Conservation (phyloP, 1,140 invertebrate species). For the Listronotus bonariensis region DNA sequence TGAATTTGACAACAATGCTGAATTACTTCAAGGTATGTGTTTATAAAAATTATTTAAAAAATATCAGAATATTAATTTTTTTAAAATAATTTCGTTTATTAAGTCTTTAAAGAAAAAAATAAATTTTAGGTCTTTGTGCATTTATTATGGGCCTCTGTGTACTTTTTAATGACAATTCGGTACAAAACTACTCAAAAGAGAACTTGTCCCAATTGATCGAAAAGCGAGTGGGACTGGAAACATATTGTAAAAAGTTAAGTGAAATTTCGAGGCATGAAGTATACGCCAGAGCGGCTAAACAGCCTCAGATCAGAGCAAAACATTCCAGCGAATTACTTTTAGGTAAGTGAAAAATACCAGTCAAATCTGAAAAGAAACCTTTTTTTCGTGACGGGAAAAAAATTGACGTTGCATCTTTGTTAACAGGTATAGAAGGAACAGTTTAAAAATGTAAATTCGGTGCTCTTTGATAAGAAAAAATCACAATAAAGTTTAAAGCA, state of each 20-base stretch:
- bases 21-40: conserved; percentile 70
- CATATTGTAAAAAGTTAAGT: conserved; percentile 83
- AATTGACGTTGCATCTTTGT: too few relatives aligned
- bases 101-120: too few relatives aligned
- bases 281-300: conserved; percentile 90
- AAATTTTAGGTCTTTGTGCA: conserved; percentile 81
- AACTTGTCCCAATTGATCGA: conserved; percentile 84
- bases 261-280: conserved; percentile 87
- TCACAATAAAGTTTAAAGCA: too few relatives aligned
- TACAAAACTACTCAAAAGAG: conserved; percentile 78
- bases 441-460: too few relatives aligned
- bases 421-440: too few relatives aligned
- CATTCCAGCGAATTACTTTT: conserved; percentile 75
- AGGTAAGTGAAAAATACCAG: conserved; percentile 1
- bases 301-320: conserved; percentile 84
- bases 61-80: too few relatives aligned
- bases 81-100: too few relatives aligned
- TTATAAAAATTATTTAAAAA: too few relatives aligned
- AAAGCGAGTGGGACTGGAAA: conserved; percentile 90
- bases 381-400: neutral
- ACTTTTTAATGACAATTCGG: conserved; percentile 88
- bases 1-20: conserved; percentile 86
- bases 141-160: conserved; percentile 93
- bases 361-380: too few relatives aligned
- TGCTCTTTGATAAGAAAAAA: too few relatives aligned